phyloP scores from a whole-genome alignment of 2,888 invertebrate genomes.

The Nephrotoma guestfalica region DNA sequence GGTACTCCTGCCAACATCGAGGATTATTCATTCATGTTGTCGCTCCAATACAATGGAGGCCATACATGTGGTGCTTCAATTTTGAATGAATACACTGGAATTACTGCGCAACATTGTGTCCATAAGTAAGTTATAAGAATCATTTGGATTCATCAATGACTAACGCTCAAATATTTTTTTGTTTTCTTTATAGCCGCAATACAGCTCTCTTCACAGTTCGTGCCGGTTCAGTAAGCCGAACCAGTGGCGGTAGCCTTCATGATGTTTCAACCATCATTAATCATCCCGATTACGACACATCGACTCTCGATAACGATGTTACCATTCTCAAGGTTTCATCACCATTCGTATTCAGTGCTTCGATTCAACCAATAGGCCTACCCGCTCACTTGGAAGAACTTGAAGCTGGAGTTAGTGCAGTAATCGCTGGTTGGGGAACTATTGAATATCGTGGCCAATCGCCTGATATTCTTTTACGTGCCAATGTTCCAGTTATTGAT shows the following conservation, averaged over 20 bases:
- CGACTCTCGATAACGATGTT: neutral
- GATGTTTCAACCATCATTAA: neutral
- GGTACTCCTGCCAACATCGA: conserved; percentile 16
- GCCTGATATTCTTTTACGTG: neutral
- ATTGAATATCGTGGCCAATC: neutral
- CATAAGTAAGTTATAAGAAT: conserved; percentile 2
- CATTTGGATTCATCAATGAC: neutral
- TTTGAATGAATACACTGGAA: conserved; percentile 14
- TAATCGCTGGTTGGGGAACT: neutral
- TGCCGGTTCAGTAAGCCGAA: neutral
- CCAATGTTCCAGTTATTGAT: neutral
- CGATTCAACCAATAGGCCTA: neutral
- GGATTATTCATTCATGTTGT: conserved; percentile 19
- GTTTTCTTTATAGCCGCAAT: neutral
- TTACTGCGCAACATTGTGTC: conserved; percentile 16
- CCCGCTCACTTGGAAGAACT: neutral
- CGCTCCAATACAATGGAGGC: conserved; percentile 9
- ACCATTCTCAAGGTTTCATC: neutral
- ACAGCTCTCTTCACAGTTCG: neutral
- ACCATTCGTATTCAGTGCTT: neutral
- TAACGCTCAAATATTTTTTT: neutral
- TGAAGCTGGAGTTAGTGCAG: neutral
- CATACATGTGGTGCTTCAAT: conserved; percentile 13
- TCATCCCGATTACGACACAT: neutral
- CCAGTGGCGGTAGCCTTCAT: neutral